Percentiles rank a stretch among this genome's conserved stretches.
Conservation (phyloP, 2,113 vertebrate genomes). For the Salvelinus alpinus region DNA sequence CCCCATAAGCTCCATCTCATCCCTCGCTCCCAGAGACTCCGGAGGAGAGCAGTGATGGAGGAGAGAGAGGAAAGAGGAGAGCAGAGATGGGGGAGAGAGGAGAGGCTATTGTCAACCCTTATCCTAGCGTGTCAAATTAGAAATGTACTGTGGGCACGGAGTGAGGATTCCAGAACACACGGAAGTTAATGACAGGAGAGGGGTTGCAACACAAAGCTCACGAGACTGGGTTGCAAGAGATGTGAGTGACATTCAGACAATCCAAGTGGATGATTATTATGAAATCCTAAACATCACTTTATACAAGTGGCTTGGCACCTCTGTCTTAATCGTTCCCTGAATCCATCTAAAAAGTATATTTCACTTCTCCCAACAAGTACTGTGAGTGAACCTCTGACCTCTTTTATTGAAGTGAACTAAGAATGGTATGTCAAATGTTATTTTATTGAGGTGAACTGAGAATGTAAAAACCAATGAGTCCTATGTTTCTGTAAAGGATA, state of each 20-base stretch:
- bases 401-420: not conserved
- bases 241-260: slow-evolving; percentile 16
- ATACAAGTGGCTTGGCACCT: not conserved
- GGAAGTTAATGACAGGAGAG: slow-evolving; percentile 1
- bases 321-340: not conserved
- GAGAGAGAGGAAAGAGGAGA: slow-evolving; percentile 12
- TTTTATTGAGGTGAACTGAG: not conserved
- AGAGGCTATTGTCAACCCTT: slow-evolving; percentile 53
- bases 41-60: slow-evolving; percentile 43
- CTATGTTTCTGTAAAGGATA: not conserved
- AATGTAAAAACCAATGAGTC: not conserved
- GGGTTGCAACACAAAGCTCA: no score
- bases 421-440: not conserved
- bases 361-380: not conserved
- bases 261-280: not conserved
- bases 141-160: slow-evolving; percentile 35
- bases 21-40: slow-evolving; percentile 54
- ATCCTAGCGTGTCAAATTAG: slow-evolving; percentile 54
- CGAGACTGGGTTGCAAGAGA: slow-evolving; percentile 22
- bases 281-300: not conserved
- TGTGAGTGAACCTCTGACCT: slow-evolving; percentile 14
- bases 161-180: slow-evolving; percentile 27
- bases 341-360: not conserved
- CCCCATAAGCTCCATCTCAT: slow-evolving; percentile 76
- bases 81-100: not conserved